phyloP scores from a whole-genome alignment of 2,888 invertebrate species.

The Rotaria socialis region DNA sequence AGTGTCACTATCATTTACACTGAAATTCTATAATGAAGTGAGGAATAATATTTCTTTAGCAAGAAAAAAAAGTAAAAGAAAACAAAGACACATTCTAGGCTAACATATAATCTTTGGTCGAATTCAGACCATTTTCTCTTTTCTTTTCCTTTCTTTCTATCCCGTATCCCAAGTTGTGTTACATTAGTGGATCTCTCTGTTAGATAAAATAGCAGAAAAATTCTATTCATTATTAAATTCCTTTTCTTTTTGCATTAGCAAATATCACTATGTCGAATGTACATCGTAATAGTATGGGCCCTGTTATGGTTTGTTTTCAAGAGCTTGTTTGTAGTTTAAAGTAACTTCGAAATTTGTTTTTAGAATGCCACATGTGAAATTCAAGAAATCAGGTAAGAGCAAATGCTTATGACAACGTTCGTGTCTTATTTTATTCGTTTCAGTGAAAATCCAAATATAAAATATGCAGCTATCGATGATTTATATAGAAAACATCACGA shows the following conservation, averaged over 20 bases:
- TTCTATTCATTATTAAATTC: background rate
- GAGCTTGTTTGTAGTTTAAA: no score
- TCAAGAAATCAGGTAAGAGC: background rate
- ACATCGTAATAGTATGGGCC: background rate
- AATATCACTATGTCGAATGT: background rate
- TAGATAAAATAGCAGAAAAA: no score
- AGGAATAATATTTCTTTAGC: background rate
- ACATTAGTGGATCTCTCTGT: no score
- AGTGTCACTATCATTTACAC: no score
- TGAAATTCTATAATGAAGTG: background rate
- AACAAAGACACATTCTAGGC: background rate
- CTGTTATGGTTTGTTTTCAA: background rate
- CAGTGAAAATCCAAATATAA: background rate
- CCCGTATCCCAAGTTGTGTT: no score
- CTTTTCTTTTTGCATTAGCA: background rate
- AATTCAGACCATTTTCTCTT: background rate
- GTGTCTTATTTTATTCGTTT: background rate
- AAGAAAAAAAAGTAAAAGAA: background rate
- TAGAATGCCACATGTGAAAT: background rate
- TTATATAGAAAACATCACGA: background rate
- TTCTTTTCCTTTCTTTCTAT: background rate
- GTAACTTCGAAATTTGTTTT: background rate
- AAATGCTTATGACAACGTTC: no score
- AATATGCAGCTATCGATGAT: background rate
- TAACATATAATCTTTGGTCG: background rate